A percentile compares a stretch with the other conserved stretches of the same genome.
Conservation (phyloP, 2,113 vertebrate genomes). For the Microtus richardsoni region DNA sequence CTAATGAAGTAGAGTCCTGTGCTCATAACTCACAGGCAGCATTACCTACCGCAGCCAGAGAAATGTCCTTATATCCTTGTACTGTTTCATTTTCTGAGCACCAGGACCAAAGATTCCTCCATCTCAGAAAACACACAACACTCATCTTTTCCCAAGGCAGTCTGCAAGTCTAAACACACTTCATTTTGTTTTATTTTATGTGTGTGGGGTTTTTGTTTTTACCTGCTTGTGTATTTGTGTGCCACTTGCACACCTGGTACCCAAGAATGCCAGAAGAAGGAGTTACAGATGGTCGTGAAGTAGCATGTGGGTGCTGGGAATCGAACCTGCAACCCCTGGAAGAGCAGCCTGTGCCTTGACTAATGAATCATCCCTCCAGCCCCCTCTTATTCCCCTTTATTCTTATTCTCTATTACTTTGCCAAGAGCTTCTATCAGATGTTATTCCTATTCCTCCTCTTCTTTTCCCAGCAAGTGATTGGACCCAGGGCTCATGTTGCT, state of each 20-base stretch:
- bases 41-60: constrained; percentile 13
- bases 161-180: constrained; percentile 57
- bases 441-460: background rate
- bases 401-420: constrained; percentile 47
- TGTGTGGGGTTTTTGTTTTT: background rate
- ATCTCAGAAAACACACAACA: constrained; percentile 53
- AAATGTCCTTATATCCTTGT: constrained; percentile 41
- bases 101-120: constrained; percentile 50
- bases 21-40: background rate
- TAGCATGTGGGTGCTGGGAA: background rate
- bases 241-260: background rate
- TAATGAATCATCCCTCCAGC: background rate
- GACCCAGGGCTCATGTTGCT: background rate
- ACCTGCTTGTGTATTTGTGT: background rate
- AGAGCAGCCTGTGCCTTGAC: background rate
- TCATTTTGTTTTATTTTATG: background rate
- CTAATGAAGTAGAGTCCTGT: background rate
- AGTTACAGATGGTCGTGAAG: background rate
- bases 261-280: background rate
- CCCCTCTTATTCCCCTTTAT: constrained; percentile 44
- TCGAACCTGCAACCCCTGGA: background rate
- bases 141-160: constrained; percentile 57
- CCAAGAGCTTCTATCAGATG: constrained; percentile 5
- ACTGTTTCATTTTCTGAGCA: background rate
- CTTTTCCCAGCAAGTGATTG: background rate